Conservation (phyloP, 1,140 invertebrate genomes). For the Portunus trituberculatus region DNA sequence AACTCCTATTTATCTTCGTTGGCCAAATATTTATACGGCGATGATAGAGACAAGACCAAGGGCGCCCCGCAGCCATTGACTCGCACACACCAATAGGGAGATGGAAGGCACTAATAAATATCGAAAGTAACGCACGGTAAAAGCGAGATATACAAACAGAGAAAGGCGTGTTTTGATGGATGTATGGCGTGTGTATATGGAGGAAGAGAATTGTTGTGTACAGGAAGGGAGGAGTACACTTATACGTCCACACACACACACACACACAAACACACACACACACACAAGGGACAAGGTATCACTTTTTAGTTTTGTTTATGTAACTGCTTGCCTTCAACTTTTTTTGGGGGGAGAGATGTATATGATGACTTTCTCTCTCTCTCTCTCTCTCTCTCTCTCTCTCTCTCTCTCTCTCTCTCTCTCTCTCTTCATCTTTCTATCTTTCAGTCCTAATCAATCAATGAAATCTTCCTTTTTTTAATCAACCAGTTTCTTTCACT, state of each 20-base stretch:
- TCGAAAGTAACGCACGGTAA: neutral
- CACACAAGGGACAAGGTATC: neutral
- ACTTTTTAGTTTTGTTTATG: neutral
- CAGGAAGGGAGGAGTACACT: neutral
- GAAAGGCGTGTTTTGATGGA: no score
- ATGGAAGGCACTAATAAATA: neutral
- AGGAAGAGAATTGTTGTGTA: no score
- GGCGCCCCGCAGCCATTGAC: neutral
- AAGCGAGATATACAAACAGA: neutral
- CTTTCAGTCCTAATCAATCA: no score
- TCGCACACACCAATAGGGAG: neutral
- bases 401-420: constrained; percentile 48
- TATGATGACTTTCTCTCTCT: neutral
- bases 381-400: constrained; percentile 44
- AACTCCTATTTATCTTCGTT: neutral
- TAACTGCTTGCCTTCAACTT: neutral
- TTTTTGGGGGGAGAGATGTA: neutral
- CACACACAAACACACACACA: constrained; percentile 51
- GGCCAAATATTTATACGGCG: neutral
- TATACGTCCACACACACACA: constrained; percentile 44
- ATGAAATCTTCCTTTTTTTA: neutral
- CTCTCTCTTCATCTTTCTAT: constrained; percentile 11
- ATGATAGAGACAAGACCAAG: neutral
- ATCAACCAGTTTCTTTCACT: neutral
- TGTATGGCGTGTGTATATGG: no score